Evolutionary conservation across 2,888 invertebrate genomes (phyloP).

Genomic region (Aproaerema taeniolella): DNA sequence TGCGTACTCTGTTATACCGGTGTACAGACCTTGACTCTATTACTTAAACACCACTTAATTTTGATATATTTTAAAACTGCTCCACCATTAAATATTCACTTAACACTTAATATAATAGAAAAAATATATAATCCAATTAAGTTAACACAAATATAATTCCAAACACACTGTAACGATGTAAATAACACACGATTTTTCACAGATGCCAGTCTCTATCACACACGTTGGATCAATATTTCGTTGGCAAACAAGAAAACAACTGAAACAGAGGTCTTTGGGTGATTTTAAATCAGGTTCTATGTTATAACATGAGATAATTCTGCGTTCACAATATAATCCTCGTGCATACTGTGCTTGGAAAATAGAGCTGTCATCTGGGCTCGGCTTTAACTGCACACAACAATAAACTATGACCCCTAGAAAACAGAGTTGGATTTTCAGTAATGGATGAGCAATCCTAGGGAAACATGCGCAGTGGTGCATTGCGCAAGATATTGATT

Average conservation of each 20-base stretch:
- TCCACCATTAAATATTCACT: no score
- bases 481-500: slow-evolving; percentile 73
- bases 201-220: background rate
- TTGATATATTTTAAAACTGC: no score
- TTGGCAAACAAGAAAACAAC: background rate
- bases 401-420: no score
- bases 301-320: slow-evolving; percentile 25
- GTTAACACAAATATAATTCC: background rate
- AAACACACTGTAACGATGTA: no score
- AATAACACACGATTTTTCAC: slow-evolving; percentile 6
- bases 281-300: slow-evolving; percentile 12
- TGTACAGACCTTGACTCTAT: slow-evolving; percentile 7
- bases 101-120: no score
- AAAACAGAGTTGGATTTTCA: no score
- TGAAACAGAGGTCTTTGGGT: slow-evolving; percentile 5
- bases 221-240: slow-evolving; percentile 4
- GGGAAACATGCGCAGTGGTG: slow-evolving; percentile 69
- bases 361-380: slow-evolving; percentile 58
- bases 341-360: slow-evolving; percentile 57
- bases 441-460: slow-evolving; percentile 23
- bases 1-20: slow-evolving; percentile 8
- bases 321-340: slow-evolving; percentile 40
- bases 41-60: slow-evolving; percentile 1
- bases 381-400: no score
- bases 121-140: no score